A percentile compares a stretch with the other conserved stretches of the same genome.
These are phyloP conservation scores for Chelon labrosus DNA, from an alignment of 2,797 vertebrate species.

Conservation along the genomic window DNA sequence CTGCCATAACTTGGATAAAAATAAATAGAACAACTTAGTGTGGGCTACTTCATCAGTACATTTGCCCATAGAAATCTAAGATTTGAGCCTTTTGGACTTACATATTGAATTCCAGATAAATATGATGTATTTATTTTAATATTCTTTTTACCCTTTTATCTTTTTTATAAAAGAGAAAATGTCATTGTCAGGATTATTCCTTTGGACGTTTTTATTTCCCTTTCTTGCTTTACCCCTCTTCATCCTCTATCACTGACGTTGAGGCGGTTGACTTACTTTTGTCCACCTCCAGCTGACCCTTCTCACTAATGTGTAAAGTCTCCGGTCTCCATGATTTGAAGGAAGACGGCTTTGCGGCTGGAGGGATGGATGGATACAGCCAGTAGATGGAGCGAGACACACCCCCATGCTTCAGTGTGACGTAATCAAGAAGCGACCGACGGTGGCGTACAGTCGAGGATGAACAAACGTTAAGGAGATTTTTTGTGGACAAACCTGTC, in stretches of 20 bases:
- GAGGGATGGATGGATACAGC: neutral
- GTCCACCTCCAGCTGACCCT: neutral
- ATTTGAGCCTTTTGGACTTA: no score
- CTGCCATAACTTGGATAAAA: no score
- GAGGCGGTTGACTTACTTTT: neutral
- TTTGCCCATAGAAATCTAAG: neutral
- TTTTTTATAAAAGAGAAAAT: no score
- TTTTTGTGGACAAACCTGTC: neutral
- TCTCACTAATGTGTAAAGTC: constrained; percentile 1
- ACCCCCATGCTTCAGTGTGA: constrained; percentile 19
- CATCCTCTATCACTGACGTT: neutral
- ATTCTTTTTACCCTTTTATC: no score
- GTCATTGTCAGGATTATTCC: no score
- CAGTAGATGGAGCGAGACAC: neutral
- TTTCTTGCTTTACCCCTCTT: neutral
- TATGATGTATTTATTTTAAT: no score
- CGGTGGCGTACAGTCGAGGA: no score
- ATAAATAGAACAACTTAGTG: neutral
- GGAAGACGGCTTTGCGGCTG: constrained; percentile 1
- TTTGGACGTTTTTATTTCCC: neutral
- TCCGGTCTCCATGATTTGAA: constrained; percentile 3
- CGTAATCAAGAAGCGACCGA: constrained; percentile 49
- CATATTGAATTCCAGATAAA: no score
- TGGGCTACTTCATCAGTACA: neutral
- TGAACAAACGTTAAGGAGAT: no score